Evolutionary conservation across 2,113 vertebrate species (phyloP), one percentile per base, ranked within the genome.

Genomic region (Hemibates koningsi): DNA sequence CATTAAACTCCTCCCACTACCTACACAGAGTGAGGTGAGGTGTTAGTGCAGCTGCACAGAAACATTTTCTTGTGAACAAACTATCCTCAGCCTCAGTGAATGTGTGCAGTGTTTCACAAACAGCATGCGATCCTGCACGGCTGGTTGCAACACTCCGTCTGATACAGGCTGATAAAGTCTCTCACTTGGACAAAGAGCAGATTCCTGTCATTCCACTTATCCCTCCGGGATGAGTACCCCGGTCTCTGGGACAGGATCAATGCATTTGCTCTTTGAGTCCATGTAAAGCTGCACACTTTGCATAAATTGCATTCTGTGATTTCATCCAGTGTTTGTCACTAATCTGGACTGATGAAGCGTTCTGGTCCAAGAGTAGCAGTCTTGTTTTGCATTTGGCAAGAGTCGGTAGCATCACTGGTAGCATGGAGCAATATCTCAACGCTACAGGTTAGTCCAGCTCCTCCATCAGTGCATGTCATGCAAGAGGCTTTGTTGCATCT

Each of bases 361-460:
- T 61, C 29, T 61, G 57, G 16, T 61, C 9, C 57, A 32, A 61
- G 16, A 34, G 3, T 6, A 63, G 59, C 32, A 36, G 59, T 11
- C 61, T 68, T 21, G 6, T 21, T 68, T 68, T 68, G 34, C 34
- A 68, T 68, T 13, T 38, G 4, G 34, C 10, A 0, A 38, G 19
- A 38, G 63, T 16, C 12, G 0, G 56, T 38, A 38, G 17, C 63
- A 38, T n/a, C 34, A 38, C 19, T 68, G 63, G 6, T 68, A 68
- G 63, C 17, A 0, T 38, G 61, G 34, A n/a, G 34, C 4, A n/a
- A 66, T 66, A 0, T 38, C 0, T 38, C 32, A 2, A 21, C 0
- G 4, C 34, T 66, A 12, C 61, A 66, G 16, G 17, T 36, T 38
- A 66, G 32, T 66, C 17, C 61, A 68, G 34, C 61, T 66, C 4